A percentile compares a stretch with the other conserved stretches of the same genome.
phyloP scores from a whole-genome alignment of 2,888 invertebrate genomes.

The Ochropleura leucogaster region DNA sequence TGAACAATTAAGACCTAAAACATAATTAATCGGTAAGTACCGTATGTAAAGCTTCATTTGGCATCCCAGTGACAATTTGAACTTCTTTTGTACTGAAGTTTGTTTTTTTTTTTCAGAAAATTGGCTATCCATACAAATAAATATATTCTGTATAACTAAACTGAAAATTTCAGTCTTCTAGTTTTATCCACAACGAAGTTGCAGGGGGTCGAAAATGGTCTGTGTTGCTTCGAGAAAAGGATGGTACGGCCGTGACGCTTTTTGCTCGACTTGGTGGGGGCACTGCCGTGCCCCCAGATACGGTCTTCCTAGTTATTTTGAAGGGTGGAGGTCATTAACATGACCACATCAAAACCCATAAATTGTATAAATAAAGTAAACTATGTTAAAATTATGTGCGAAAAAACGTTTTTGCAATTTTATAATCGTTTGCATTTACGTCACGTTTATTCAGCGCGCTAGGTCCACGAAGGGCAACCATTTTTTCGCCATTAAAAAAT shows the following conservation, averaged over 20 bases:
- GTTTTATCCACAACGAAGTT: too few relatives aligned
- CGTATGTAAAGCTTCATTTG: not conserved
- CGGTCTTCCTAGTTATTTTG: not conserved
- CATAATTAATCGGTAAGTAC: not conserved
- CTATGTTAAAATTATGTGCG: not conserved
- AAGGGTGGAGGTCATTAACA: not conserved
- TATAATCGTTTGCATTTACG: not conserved
- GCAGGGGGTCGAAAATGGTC: too few relatives aligned
- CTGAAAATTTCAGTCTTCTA: too few relatives aligned
- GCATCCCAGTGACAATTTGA: not conserved
- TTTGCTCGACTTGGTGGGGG: too few relatives aligned
- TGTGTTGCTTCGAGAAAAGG: too few relatives aligned
- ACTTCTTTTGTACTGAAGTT: not conserved
- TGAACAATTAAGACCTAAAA: not conserved
- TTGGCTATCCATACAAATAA: not conserved
- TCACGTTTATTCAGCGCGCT: not conserved
- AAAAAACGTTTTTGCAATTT: not conserved
- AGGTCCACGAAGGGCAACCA: not conserved
- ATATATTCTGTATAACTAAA: not conserved
- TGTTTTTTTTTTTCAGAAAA: not conserved
- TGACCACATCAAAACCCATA: not conserved
- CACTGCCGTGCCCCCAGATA: too few relatives aligned
- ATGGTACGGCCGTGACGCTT: too few relatives aligned
- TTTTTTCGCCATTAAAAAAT: slow-evolving; percentile 6
- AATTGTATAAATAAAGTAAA: not conserved